Conservation (phyloP, 2,113 vertebrate species). For the Zosterops hypoxanthus region DNA sequence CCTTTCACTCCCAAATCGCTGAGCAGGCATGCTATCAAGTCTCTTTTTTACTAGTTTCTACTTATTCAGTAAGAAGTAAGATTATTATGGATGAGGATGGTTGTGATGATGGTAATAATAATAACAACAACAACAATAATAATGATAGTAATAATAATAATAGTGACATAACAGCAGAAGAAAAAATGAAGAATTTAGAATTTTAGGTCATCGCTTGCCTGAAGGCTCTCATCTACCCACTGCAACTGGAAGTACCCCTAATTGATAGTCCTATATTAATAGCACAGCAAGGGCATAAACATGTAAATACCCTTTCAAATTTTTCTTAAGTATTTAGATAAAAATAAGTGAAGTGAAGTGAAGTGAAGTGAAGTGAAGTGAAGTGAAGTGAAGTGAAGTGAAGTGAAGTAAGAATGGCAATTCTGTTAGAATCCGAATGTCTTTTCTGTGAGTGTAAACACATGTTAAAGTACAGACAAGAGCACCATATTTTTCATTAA, state of each 20-base stretch:
- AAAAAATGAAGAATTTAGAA: neutral
- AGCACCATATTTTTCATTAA: neutral
- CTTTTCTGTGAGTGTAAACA: neutral
- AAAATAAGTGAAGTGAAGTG: neutral
- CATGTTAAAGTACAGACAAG: neutral
- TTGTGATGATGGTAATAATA: too few relatives aligned
- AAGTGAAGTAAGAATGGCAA: neutral
- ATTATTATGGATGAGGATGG: neutral
- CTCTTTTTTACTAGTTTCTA: neutral
- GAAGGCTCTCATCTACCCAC: neutral
- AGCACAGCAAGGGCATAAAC: neutral
- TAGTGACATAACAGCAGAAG: neutral
- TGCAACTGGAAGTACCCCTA: neutral
- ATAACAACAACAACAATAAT: fast-evolving
- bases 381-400: neutral
- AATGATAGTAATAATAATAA: neutral
- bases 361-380: neutral
- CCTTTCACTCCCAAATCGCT: neutral
- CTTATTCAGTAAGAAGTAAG: neutral
- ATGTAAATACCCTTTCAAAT: neutral
- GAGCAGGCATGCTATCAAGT: neutral
- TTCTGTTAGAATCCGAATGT: neutral
- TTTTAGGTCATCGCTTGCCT: neutral
- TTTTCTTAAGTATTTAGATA: neutral
- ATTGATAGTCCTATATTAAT: neutral